phyloP scores from a whole-genome alignment of 2,797 vertebrate genomes.

The Sebastiscus tertius region DNA sequence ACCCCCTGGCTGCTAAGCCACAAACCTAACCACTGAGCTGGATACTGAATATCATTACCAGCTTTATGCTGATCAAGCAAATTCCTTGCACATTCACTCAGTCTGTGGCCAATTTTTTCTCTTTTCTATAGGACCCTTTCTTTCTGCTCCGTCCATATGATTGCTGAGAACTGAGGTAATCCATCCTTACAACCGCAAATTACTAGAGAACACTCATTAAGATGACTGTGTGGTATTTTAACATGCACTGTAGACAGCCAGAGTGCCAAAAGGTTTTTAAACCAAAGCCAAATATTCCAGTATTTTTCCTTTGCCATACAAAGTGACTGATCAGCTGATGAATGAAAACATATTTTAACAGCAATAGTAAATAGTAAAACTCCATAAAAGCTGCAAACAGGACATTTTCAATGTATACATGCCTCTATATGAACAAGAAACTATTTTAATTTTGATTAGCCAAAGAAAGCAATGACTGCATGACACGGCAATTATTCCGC shows the following conservation, averaged over 20 bases:
- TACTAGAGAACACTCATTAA: conserved; percentile 39
- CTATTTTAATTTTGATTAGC: neutral
- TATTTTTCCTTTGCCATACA: neutral
- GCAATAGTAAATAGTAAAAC: neutral
- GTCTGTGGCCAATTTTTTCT: conserved; percentile 4
- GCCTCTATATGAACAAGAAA: neutral
- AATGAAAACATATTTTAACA: neutral
- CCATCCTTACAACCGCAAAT: conserved; percentile 34
- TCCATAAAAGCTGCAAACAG: neutral
- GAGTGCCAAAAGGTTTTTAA: neutral
- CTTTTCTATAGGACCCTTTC: conserved; percentile 9
- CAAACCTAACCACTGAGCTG: conserved; percentile 5
- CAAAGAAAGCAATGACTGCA: neutral
- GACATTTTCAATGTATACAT: neutral
- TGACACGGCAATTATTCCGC: neutral
- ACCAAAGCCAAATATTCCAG: neutral
- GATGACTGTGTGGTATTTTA: conserved; percentile 30
- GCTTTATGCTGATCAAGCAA: conserved; percentile 43
- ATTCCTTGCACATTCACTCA: conserved; percentile 41
- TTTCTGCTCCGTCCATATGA: conserved; percentile 23
- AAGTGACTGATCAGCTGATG: neutral
- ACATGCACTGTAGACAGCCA: conserved; percentile 6
- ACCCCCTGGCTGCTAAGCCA: conserved; percentile 6
- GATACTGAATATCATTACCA: conserved; percentile 25
- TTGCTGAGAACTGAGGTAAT: conserved; percentile 24